Percentiles rank a stretch among this genome's conserved stretches.
These are phyloP conservation scores for Polypterus bichir DNA, from an alignment of 2,113 vertebrate species.

Conservation along the genomic window DNA sequence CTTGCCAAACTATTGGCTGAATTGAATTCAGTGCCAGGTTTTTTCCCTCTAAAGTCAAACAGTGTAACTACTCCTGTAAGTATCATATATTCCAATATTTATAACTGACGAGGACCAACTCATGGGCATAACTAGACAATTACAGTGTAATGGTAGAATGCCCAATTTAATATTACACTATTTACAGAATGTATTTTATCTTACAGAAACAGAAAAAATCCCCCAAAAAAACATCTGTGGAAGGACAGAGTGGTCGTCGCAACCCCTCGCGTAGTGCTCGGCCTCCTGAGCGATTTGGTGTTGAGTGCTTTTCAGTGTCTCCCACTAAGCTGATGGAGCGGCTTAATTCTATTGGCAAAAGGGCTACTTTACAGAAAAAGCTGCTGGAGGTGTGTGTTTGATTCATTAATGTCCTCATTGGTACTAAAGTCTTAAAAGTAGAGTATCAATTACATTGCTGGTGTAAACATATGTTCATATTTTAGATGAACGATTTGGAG, in stretches of 20 bases:
- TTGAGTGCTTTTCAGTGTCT: constrained; percentile 57
- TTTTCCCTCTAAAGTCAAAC: constrained; percentile 52
- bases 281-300: constrained; percentile 78
- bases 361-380: constrained; percentile 48
- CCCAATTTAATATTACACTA: no score
- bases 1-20: constrained; percentile 83
- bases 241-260: constrained; percentile 54
- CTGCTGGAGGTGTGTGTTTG: constrained; percentile 55
- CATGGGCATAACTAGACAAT: no score
- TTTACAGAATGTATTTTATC: no score
- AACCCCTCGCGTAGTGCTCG: constrained; percentile 83
- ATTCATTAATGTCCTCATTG: background rate
- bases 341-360: constrained; percentile 33
- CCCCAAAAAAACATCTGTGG: constrained; percentile 47
- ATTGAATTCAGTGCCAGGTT: constrained; percentile 66
- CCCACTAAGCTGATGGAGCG: constrained; percentile 47
- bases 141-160: no score
- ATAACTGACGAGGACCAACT: no score
- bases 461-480: no score
- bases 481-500: background rate
- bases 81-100: background rate
- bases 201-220: constrained; percentile 55
- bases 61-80: constrained; percentile 52
- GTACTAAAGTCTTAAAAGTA: no score
- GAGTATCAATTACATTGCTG: no score